Evolutionary conservation across 2,888 invertebrate genomes (phyloP), one percentile per base, ranked within the genome.

Genomic region (Hirudinaria manillensis): DNA sequence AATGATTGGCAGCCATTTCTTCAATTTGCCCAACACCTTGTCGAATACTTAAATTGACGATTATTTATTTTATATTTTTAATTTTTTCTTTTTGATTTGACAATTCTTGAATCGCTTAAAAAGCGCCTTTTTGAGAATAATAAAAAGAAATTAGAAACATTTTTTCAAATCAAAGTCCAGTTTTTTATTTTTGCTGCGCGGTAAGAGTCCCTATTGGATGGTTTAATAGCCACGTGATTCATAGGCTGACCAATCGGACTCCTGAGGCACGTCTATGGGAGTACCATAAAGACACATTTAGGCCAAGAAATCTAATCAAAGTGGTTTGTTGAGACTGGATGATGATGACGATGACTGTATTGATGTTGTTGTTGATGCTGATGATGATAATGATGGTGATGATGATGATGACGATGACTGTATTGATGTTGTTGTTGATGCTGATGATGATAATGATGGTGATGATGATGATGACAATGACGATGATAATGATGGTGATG

Each of bases 401-500:
- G 34, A 65, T 27, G 73, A 65, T 68, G 73, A 34, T 68, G 24
- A 65, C 29, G 61, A 65, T 73, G 6, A 34, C 27, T 65, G 32
- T 73, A 32, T n/a, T 72, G 61, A 61, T 72, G 66, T 32, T 61
- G 56, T 29, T 71, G 61, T 7, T 32, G 73, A 65, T 61, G 61
- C 2, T 34, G 73, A 32, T 34, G 61, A 34, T 34, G 73, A 65
- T 61, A 55, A 56, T 72, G 72, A 56, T 72, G 72, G 27, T 61
- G 61, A 38, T 34, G 70, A 38, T 21, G 72, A 56, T 72, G 72
- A 56, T 61, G 55, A 29, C 61, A 34, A 56, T 61, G 72, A 56
- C 61, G 72, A 27, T 72, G 27, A 56, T 61, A 36, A 56, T 72
- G 55, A 27, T 72, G 72, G 27, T 72, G 61, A 36, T 73, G 61